Percentiles rank a stretch among this genome's conserved stretches.
These are phyloP conservation scores for Bombus soroeensis DNA, from an alignment of 1,140 invertebrate species.

Conservation along the genomic window DNA sequence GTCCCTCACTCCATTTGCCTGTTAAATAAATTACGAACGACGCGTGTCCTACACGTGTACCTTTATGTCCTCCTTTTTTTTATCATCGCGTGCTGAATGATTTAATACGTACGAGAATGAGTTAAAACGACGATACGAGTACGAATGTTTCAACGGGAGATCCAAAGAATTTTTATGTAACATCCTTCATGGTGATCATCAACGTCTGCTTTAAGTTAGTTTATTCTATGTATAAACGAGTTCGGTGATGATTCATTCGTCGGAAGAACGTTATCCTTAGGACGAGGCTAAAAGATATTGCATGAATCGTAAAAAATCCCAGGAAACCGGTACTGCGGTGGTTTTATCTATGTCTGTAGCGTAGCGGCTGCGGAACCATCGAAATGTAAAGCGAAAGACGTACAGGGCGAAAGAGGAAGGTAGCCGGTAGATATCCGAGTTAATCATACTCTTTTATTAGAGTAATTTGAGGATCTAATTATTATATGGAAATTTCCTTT, in stretches of 20 bases:
- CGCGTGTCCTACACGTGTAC: neutral
- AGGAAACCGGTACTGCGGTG: neutral
- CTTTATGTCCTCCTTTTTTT: neutral
- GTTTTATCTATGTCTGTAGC: neutral
- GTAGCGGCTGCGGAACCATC: neutral
- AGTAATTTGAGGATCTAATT: constrained; percentile 76
- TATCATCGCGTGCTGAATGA: neutral
- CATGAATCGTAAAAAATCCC: neutral
- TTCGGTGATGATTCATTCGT: neutral
- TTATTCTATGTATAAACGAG: neutral
- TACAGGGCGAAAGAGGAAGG: constrained; percentile 6
- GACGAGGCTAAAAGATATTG: neutral
- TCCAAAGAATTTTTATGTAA: neutral
- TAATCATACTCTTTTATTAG: constrained; percentile 75
- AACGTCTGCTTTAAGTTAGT: neutral
- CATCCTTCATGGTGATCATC: neutral
- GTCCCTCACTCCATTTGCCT: neutral
- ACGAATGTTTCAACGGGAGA: neutral
- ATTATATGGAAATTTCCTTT: constrained; percentile 75
- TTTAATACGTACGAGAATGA: neutral
- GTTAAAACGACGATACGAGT: no score
- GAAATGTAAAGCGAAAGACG: constrained; percentile 2
- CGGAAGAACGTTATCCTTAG: no score
- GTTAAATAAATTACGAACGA: constrained; percentile 49
- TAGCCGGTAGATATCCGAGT: constrained; percentile 62